Evolutionary conservation across 2,888 invertebrate genomes (phyloP).

Genomic region (Mythimna loreyi): DNA sequence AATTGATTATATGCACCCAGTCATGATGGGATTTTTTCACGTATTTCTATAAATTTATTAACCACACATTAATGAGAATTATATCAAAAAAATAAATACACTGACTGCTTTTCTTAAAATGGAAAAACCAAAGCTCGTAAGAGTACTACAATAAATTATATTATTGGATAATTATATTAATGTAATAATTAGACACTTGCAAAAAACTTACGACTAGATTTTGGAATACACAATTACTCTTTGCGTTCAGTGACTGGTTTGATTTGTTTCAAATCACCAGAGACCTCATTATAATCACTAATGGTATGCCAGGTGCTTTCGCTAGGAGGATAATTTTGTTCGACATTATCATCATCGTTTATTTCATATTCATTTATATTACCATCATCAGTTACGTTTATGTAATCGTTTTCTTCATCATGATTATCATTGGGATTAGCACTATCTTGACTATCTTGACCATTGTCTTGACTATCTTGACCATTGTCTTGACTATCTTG

Average conservation of each 20-base stretch:
- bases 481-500: no score
- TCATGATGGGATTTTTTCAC: slow-evolving; percentile 16
- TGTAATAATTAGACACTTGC: slow-evolving; percentile 28
- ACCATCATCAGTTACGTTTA: slow-evolving; percentile 69
- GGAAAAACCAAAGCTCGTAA: slow-evolving; percentile 28
- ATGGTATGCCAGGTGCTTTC: slow-evolving; percentile 27
- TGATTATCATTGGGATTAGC: slow-evolving; percentile 34
- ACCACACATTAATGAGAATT: slow-evolving; percentile 34
- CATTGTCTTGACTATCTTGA: no score
- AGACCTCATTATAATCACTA: slow-evolving; percentile 36
- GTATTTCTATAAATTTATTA: slow-evolving; percentile 33
- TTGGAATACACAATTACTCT: slow-evolving; percentile 10
- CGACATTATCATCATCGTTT: slow-evolving; percentile 21
- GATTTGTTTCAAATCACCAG: slow-evolving; percentile 27
- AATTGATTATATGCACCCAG: slow-evolving; percentile 8
- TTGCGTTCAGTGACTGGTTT: slow-evolving; percentile 39
- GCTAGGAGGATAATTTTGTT: slow-evolving; percentile 20
- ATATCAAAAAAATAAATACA: slow-evolving; percentile 45
- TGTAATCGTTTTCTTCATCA: slow-evolving; percentile 68
- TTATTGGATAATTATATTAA: slow-evolving; percentile 28
- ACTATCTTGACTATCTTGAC: slow-evolving; percentile 32
- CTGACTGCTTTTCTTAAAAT: slow-evolving; percentile 10
- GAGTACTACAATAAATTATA: slow-evolving; percentile 29
- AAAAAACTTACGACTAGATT: slow-evolving; percentile 22
- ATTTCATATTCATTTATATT: slow-evolving; percentile 40